Evolutionary conservation across 1,140 invertebrate species (phyloP).

Genomic region (Laupala kohalensis): DNA sequence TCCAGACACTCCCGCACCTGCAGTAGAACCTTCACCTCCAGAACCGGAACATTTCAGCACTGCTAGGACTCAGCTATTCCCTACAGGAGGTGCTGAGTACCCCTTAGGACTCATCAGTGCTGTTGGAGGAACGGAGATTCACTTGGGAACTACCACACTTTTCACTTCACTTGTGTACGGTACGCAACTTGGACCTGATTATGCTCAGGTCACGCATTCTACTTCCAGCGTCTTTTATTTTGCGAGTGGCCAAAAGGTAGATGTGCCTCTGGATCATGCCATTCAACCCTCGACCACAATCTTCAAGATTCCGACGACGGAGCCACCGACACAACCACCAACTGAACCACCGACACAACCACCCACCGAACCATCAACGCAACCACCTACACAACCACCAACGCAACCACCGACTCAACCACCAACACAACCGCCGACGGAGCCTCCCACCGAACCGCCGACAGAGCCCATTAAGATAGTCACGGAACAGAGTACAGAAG

Average conservation of each 20-base stretch:
- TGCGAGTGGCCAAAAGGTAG: conserved; percentile 9
- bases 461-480: conserved; percentile 24
- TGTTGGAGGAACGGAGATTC: conserved; percentile 30
- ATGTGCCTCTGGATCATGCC: neutral
- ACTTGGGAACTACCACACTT: conserved; percentile 31
- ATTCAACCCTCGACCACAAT: neutral
- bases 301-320: neutral
- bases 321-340: neutral
- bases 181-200: conserved; percentile 34
- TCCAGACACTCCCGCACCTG: neutral
- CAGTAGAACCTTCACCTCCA: neutral
- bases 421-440: conserved; percentile 14
- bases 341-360: conserved; percentile 7
- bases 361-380: conserved; percentile 26
- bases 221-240: conserved; percentile 31
- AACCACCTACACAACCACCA: conserved; percentile 26
- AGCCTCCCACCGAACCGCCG: conserved; percentile 16
- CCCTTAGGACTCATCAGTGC: conserved; percentile 36
- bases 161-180: conserved; percentile 37
- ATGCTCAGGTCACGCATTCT: conserved; percentile 36
- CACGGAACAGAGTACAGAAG: conserved; percentile 23
- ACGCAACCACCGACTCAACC: conserved; percentile 4
- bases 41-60: conserved; percentile 16
- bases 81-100: conserved; percentile 26
- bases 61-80: conserved; percentile 27